phyloP scores from a whole-genome alignment of 2,888 invertebrate genomes.

The Ophion slaviceki region DNA sequence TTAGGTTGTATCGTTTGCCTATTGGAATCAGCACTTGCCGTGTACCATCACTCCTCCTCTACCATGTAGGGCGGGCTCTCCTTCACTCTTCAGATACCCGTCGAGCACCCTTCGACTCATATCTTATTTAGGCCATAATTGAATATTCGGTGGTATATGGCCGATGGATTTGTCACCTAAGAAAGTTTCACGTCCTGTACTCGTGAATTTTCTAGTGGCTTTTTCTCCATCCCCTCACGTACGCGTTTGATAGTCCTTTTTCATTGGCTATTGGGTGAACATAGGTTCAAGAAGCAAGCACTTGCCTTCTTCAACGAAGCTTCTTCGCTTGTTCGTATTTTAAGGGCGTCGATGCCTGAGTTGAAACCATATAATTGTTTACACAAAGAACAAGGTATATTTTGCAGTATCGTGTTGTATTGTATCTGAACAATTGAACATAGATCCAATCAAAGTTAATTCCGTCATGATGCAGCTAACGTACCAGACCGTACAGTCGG shows the following conservation, averaged over 20 bases:
- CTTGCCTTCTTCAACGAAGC: background rate
- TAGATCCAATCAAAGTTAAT: background rate
- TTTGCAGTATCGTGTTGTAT: background rate
- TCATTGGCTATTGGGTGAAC: slow-evolving; percentile 29
- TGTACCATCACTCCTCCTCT: slow-evolving; percentile 29
- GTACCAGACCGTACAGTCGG: background rate
- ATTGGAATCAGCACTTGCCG: slow-evolving; percentile 40
- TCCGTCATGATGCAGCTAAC: no score
- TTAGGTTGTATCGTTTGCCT: slow-evolving; percentile 76
- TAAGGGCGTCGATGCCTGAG: background rate
- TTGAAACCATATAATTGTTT: background rate
- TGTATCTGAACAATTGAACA: background rate
- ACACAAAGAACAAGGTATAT: background rate
- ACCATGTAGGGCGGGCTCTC: slow-evolving; percentile 7
- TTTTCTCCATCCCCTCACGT: background rate
- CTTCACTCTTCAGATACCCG: slow-evolving; percentile 51
- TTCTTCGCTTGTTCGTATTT: no score
- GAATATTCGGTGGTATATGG: slow-evolving; percentile 79
- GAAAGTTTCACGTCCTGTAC: slow-evolving; percentile 76
- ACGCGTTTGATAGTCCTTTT: slow-evolving; percentile 21
- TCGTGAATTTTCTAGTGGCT: slow-evolving; percentile 71
- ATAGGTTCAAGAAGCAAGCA: background rate
- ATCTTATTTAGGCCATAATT: slow-evolving; percentile 81
- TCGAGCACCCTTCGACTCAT: slow-evolving; percentile 67
- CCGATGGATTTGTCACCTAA: slow-evolving; percentile 80